A percentile compares a stretch with the other conserved stretches of the same genome.
Conservation (phyloP, 2,888 invertebrate genomes). For the Holacanthella duospinosa region DNA sequence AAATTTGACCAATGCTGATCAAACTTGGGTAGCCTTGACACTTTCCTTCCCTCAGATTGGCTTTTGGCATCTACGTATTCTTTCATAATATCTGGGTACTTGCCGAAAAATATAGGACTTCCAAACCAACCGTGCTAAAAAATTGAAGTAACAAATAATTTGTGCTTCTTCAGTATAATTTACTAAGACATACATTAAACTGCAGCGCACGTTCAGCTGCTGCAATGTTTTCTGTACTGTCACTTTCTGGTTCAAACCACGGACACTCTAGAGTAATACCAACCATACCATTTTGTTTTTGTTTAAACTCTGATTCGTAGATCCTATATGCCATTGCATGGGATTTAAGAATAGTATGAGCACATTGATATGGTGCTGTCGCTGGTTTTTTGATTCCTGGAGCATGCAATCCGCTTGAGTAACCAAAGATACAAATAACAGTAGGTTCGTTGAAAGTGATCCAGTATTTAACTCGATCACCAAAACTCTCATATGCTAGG, state of each 20-base stretch:
- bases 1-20: slow-evolving; percentile 22
- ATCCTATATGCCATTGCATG: slow-evolving; percentile 42
- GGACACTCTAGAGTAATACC: slow-evolving; percentile 35
- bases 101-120: slow-evolving; percentile 37
- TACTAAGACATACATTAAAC: slow-evolving; percentile 19
- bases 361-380: slow-evolving; percentile 45
- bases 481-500: slow-evolving; percentile 24
- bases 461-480: slow-evolving; percentile 34
- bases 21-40: slow-evolving; percentile 33
- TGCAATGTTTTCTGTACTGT: slow-evolving; percentile 18
- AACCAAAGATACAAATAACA: slow-evolving; percentile 35
- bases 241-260: slow-evolving; percentile 27
- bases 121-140: slow-evolving; percentile 42
- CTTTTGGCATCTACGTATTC: slow-evolving; percentile 40
- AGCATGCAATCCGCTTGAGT: slow-evolving; percentile 21
- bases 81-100: slow-evolving; percentile 40
- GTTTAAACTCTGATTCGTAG: slow-evolving; percentile 39
- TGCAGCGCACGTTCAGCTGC: slow-evolving; percentile 31
- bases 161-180: no score
- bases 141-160: neutral
- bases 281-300: slow-evolving; percentile 28
- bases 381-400: slow-evolving; percentile 41
- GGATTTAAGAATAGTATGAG: slow-evolving; percentile 44
- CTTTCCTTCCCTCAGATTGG: slow-evolving; percentile 38
- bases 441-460: slow-evolving; percentile 34